Percentiles rank a stretch among this genome's conserved stretches.
phyloP scores from a whole-genome alignment of 2,113 vertebrate genomes.

The Pardalotus punctatus region DNA sequence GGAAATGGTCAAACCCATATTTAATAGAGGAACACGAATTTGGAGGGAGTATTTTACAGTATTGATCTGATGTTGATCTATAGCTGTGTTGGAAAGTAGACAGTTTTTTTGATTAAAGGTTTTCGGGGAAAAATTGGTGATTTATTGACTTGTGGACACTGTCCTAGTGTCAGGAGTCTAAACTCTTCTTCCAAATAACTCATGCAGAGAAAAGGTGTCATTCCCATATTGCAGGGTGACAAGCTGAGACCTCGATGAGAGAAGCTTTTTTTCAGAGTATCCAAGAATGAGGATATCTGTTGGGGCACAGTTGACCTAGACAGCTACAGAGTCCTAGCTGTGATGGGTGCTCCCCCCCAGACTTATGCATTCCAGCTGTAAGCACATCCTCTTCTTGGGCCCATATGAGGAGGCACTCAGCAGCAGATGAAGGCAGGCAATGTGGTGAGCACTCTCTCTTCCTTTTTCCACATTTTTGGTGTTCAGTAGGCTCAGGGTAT shows the following conservation, averaged over 20 bases:
- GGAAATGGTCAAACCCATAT: neutral
- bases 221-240: neutral
- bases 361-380: neutral
- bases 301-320: neutral
- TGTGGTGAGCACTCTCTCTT: neutral
- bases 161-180: neutral
- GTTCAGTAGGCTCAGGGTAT: neutral
- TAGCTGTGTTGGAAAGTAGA: neutral
- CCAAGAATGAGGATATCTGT: neutral
- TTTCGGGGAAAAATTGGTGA: neutral
- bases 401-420: neutral
- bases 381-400: neutral
- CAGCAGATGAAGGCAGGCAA: neutral
- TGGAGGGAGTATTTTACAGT: neutral
- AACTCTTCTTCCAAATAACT: neutral
- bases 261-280: neutral
- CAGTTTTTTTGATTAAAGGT: neutral
- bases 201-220: neutral
- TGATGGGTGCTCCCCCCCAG: neutral
- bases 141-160: neutral
- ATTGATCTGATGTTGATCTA: neutral
- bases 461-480: neutral
- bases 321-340: neutral
- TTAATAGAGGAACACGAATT: neutral
- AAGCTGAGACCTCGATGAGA: neutral